Evolutionary conservation across 1,140 invertebrate genomes (phyloP).

Genomic region (Lucilia cuprina): DNA sequence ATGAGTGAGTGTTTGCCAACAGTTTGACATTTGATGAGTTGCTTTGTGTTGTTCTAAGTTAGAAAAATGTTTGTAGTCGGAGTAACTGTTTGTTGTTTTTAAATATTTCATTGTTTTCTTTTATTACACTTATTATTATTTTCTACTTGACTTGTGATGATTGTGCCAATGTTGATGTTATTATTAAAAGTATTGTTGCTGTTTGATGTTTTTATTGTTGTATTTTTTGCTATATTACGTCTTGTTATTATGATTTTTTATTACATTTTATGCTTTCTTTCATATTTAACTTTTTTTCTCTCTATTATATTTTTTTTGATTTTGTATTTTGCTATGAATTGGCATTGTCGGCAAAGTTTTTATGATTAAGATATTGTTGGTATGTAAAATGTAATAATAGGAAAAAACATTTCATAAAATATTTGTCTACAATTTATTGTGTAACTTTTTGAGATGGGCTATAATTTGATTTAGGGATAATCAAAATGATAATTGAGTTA

Average conservation of each 20-base stretch:
- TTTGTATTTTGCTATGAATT: too few species aligned
- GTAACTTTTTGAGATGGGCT: too few species aligned
- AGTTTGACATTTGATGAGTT: conserved; percentile 13
- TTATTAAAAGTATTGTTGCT: too few species aligned
- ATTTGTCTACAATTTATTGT: too few species aligned
- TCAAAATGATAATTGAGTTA: too few species aligned
- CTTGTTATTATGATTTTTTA: neutral
- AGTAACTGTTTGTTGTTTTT: neutral
- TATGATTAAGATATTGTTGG: neutral
- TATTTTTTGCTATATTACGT: neutral
- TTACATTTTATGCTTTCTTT: neutral
- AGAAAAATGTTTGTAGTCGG: neutral
- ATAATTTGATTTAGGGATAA: too few species aligned
- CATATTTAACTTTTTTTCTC: neutral
- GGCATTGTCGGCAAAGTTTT: neutral
- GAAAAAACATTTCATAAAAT: too few species aligned
- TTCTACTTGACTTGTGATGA: neutral
- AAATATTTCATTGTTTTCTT: neutral
- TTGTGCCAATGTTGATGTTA: neutral
- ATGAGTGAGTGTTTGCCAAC: neutral
- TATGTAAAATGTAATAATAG: too few species aligned
- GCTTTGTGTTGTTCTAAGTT: neutral
- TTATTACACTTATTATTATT: neutral
- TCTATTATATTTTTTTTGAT: neutral
- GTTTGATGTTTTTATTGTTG: neutral